Base-by-base conservation (phyloP, 2,888 invertebrate genomes). In the Zootermopsis nevadensis region DNA sequence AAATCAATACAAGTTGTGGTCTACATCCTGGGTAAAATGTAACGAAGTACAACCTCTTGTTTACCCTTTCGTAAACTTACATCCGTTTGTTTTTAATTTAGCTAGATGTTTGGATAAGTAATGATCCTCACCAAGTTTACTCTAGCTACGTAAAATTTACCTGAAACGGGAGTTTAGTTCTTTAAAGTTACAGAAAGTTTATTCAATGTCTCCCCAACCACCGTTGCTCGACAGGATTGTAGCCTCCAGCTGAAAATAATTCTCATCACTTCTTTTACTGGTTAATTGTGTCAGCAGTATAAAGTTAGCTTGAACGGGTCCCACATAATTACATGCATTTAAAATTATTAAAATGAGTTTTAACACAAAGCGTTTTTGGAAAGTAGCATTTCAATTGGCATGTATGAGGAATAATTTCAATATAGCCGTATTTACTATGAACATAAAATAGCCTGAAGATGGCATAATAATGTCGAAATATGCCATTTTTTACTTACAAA, bases 51-150 rank as follows among this genome's bases (percentile, higher is more conserved):
- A 69, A 2, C 33, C 69, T 69, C 69, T 24, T 69, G 33, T 69
- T 69, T 69, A 69, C 69, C 22, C 69, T 69, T 69, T 33, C 69
- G 6, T 31, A 69, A 69, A 69, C 31, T 69, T 69, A 4, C 1
- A 33, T 2, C 24, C 31, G 30, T 31, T 69, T 30, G 33, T 69
- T 31, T 69, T 69, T 69, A 69, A 69, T 69, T 69, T 69, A 33
- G 33, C 30, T 69, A 69, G 69, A 69, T 33, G 33, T 22, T 69
- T 69, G 69, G 69, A 22, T 33, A 69, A 69, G 69, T 69, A 69
- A 69, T 69, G 69, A 69, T 69, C 69, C 48, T 27, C 60, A 10
- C 60, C 22, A 33, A 69, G 33, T 69, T 22, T 69, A 6, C 69
- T 69, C 2, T 12, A 31, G 22, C 69, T 22, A 69, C 33, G 69